phyloP scores from a whole-genome alignment of 2,888 invertebrate species.

The Charanyca ferruginea region DNA sequence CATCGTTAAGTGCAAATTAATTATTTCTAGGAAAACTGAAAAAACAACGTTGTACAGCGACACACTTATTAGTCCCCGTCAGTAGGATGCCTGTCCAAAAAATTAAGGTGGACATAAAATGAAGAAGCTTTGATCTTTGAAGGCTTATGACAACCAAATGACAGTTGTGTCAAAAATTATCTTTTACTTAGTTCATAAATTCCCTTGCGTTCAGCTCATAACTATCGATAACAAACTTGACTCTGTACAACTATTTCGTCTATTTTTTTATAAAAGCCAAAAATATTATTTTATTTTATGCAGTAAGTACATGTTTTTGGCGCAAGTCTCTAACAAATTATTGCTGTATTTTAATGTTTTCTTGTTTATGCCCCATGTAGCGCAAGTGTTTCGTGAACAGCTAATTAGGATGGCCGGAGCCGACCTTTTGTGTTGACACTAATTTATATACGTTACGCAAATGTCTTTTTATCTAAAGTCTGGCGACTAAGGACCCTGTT shows the following conservation, averaged over 20 bases:
- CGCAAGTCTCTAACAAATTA: slow-evolving; percentile 58
- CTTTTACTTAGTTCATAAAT: slow-evolving; percentile 44
- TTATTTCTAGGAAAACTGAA: slow-evolving; percentile 47
- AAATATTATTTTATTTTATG: slow-evolving; percentile 38
- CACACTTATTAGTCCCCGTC: slow-evolving; percentile 52
- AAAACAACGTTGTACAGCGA: slow-evolving; percentile 29
- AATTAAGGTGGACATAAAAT: slow-evolving; percentile 46
- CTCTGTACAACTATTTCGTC: slow-evolving; percentile 39
- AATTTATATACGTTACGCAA: slow-evolving; percentile 58
- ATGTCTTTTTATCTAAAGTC: slow-evolving; percentile 50
- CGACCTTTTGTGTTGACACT: slow-evolving; percentile 62
- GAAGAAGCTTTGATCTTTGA: slow-evolving; percentile 58
- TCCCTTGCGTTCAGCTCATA: slow-evolving; percentile 25
- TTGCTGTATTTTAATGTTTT: slow-evolving; percentile 67
- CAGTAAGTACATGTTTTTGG: slow-evolving; percentile 55
- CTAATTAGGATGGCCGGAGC: slow-evolving; percentile 69
- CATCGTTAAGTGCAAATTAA: slow-evolving; percentile 52
- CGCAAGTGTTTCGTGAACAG: slow-evolving; percentile 73
- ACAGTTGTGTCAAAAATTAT: slow-evolving; percentile 40
- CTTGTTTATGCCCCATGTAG: slow-evolving; percentile 74
- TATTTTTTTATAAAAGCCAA: slow-evolving; percentile 20
- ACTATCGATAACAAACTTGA: slow-evolving; percentile 52
- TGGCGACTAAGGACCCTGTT: slow-evolving; percentile 34
- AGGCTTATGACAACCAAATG: slow-evolving; percentile 44
- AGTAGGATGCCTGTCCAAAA: slow-evolving; percentile 52